Conservation (phyloP, 53 echinoderm and acorn worm species). For the Hippasteria phrygiana region DNA sequence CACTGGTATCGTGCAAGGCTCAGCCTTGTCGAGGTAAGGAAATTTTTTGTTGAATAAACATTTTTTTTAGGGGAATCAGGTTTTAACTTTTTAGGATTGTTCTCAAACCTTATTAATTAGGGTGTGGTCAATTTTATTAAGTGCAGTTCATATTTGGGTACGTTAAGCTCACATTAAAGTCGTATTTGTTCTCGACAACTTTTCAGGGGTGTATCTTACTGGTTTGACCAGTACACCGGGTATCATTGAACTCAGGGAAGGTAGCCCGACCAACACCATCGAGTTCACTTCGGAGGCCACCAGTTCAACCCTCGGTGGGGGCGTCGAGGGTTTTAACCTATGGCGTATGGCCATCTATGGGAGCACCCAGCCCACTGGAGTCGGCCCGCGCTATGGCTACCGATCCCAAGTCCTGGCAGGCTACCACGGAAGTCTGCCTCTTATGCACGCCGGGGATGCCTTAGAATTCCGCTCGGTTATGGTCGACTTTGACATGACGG, state of each 20-base stretch:
- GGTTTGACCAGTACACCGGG: slow-evolving; percentile 54
- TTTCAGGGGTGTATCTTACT: slow-evolving; percentile 52
- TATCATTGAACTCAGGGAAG: slow-evolving; percentile 54
- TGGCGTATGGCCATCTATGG: slow-evolving; percentile 85
- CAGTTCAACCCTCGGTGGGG: slow-evolving; percentile 33
- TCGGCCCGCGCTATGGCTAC: slow-evolving; percentile 75
- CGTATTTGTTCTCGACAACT: too few relatives aligned
- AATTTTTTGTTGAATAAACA: neutral
- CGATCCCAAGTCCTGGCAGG: slow-evolving; percentile 75
- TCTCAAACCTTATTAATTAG: too few relatives aligned
- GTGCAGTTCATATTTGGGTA: too few relatives aligned
- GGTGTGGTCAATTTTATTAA: too few relatives aligned
- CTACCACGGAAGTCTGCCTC: slow-evolving; percentile 78
- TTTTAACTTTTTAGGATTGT: too few relatives aligned
- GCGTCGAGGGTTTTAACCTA: slow-evolving; percentile 70
- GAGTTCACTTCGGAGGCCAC: slow-evolving; percentile 53
- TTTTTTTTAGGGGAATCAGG: too few relatives aligned
- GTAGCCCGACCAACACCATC: slow-evolving; percentile 46
- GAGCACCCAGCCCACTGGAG: slow-evolving; percentile 74
- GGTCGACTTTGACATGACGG: slow-evolving; percentile 87
- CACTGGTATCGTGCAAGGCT: slow-evolving; percentile 75
- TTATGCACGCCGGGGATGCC: slow-evolving; percentile 73
- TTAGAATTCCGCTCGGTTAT: slow-evolving; percentile 65
- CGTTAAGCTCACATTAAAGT: too few relatives aligned
- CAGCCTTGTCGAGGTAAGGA: slow-evolving; percentile 77